Evolutionary conservation across 2,888 invertebrate genomes (phyloP).

Genomic region (Chalcis sispes): DNA sequence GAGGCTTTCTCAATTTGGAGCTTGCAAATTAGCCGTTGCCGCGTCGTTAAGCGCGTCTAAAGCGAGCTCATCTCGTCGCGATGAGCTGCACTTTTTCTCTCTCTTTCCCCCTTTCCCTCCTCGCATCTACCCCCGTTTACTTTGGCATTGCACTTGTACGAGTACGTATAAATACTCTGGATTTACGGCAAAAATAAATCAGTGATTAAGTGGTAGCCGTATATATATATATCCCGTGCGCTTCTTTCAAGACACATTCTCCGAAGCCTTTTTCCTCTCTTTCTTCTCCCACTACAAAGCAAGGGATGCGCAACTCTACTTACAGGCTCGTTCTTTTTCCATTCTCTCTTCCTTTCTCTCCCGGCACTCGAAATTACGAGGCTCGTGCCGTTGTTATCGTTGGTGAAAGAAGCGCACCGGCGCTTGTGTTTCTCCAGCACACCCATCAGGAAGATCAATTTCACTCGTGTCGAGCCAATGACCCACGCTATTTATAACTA

Average conservation of each 20-base stretch:
- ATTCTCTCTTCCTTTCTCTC: neutral
- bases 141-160: neutral
- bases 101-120: neutral
- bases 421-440: no score
- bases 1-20: conserved; percentile 23
- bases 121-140: neutral
- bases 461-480: conserved; percentile 33
- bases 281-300: neutral
- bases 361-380: neutral
- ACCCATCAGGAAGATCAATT: conserved; percentile 47
- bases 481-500: conserved; percentile 44
- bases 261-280: neutral
- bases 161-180: neutral
- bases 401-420: neutral
- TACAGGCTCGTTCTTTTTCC: neutral
- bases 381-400: neutral
- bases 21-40: conserved; percentile 51
- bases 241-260: neutral
- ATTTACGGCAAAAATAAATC: conserved; percentile 48
- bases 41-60: conserved; percentile 28
- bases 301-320: conserved; percentile 5
- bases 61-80: conserved; percentile 11
- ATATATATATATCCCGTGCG: conserved; percentile 17
- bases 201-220: conserved; percentile 43
- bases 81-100: conserved; percentile 27